Conservation (phyloP, 2,113 vertebrate genomes). For the Tenrec ecaudatus region DNA sequence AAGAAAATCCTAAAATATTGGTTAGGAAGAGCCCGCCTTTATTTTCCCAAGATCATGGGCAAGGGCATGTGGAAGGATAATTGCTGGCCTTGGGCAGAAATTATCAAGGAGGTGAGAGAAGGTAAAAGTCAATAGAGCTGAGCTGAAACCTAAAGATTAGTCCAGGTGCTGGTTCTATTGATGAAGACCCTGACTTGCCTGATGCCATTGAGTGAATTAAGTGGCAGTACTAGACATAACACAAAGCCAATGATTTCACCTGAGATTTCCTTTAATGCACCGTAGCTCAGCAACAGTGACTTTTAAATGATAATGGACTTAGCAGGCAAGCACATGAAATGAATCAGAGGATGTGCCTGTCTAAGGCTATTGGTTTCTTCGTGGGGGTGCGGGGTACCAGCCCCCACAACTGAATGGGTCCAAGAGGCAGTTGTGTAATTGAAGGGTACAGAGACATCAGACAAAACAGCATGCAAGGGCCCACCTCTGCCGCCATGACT, state of each 20-base stretch:
- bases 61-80: not conserved
- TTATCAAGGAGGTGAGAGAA: not conserved
- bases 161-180: not conserved
- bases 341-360: not conserved
- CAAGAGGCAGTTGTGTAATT: too few species aligned
- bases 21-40: constrained; percentile 26
- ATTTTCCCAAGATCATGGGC: not conserved
- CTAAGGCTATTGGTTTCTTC: not conserved
- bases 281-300: not conserved
- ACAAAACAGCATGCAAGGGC: too few species aligned
- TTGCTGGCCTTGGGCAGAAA: not conserved
- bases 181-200: not conserved
- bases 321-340: not conserved
- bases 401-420: too few species aligned
- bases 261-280: not conserved
- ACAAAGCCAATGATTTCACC: not conserved
- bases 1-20: not conserved
- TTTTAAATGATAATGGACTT: not conserved
- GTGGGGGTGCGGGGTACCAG: not conserved
- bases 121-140: constrained; percentile 11
- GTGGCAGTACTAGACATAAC: not conserved
- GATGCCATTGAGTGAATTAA: not conserved
- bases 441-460: too few species aligned
- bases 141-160: not conserved
- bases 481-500: too few species aligned